phyloP scores from a whole-genome alignment of 2,797 vertebrate genomes.

The Petrocephalus schoutedeni region DNA sequence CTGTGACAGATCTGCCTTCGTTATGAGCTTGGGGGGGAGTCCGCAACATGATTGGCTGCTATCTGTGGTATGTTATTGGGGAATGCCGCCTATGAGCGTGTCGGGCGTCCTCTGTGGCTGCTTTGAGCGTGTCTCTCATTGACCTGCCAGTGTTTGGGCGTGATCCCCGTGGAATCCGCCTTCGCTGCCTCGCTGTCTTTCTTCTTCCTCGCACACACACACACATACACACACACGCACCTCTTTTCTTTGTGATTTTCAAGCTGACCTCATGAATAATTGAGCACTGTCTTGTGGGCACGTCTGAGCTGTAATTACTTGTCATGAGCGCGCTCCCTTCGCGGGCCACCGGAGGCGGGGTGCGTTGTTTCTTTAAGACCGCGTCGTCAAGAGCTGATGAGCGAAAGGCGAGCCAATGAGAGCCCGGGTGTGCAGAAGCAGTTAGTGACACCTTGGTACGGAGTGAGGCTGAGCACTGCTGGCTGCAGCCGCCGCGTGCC shows the following conservation, averaged over 20 bases:
- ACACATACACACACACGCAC: not conserved
- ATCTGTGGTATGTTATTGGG: not conserved
- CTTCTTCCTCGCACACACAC: not conserved
- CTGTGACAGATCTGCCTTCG: not conserved
- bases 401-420: conserved; percentile 39
- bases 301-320: conserved; percentile 54
- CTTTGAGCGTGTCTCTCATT: not conserved
- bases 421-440: conserved; percentile 33
- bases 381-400: conserved; percentile 28
- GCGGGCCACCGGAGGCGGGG: not conserved
- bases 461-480: conserved; percentile 36
- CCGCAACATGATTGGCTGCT: not conserved
- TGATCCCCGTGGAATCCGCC: conserved; percentile 26
- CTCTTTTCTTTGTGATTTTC: not conserved
- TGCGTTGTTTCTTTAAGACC: conserved; percentile 45
- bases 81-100: not conserved
- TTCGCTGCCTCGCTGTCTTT: not conserved
- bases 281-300: conserved; percentile 35
- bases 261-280: conserved; percentile 24
- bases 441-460: conserved; percentile 39
- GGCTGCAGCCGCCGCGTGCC: conserved; percentile 43
- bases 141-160: not conserved
- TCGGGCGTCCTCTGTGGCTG: not conserved
- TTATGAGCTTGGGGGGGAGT: not conserved
- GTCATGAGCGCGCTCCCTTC: conserved; percentile 19